Conservation (phyloP, 2,113 vertebrate genomes). For the Ploceus nigricollis region DNA sequence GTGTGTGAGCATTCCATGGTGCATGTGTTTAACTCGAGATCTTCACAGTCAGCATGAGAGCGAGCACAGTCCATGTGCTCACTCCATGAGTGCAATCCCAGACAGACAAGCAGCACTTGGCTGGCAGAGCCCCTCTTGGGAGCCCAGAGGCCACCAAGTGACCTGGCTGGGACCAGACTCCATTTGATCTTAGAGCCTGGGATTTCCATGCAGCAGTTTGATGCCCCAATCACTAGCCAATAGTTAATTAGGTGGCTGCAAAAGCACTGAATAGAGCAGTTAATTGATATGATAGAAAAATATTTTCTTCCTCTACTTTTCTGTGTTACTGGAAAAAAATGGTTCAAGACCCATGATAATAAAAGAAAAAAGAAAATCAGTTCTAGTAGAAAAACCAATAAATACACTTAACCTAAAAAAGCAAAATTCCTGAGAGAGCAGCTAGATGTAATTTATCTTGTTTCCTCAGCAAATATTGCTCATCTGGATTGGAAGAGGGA, state of each 20-base stretch:
- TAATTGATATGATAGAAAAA: background rate
- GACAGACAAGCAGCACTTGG: background rate
- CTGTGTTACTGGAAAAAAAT: background rate
- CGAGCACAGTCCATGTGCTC: too few relatives aligned
- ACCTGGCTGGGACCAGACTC: background rate
- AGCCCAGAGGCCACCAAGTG: background rate
- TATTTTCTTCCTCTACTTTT: background rate
- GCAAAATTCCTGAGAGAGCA: background rate
- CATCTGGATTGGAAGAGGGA: background rate
- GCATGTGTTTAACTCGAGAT: background rate
- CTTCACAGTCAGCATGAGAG: background rate
- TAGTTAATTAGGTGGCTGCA: background rate
- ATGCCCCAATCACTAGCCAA: background rate
- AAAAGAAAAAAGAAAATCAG: background rate
- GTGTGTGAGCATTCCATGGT: background rate
- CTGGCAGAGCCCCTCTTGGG: background rate
- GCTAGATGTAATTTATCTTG: background rate
- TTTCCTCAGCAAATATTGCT: background rate
- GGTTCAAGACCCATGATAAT: background rate
- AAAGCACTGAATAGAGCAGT: background rate
- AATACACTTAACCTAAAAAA: background rate
- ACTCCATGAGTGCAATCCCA: background rate
- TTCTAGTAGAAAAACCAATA: background rate
- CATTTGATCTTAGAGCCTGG: background rate
- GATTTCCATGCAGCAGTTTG: background rate